Base-by-base conservation (phyloP, 1,140 invertebrate species). In the Rhysida immarginata region DNA sequence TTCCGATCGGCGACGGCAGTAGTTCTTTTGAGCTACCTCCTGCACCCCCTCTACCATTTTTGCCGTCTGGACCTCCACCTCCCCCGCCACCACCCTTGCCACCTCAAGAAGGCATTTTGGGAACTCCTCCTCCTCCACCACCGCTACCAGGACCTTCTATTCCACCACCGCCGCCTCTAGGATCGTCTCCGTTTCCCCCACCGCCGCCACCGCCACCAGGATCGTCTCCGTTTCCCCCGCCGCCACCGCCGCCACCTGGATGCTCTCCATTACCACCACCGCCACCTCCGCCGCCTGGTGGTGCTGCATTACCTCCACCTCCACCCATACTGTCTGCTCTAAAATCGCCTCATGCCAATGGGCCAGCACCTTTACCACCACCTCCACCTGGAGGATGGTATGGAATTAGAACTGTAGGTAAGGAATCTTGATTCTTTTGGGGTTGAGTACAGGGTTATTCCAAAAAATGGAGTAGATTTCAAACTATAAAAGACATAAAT, bases 381-480 rank as follows among this genome's bases (percentile, higher is more conserved):
- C 83, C 84, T 35, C 84, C 83, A n/a, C 68, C 73, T 44, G 83
- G 83, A 49, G 83, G 83, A 42, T 86, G 83, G 81, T 82, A 78
- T 70, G 76, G 77, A 59, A 77, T 81, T 66, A 76, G 77, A 74
- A 74, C 81, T 61, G 77, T 56, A 29, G 60, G 61, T 63, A 48
- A 14, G 45, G n/a, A n/a, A n/a, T n/a, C n/a, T n/a, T n/a, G n/a
- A n/a, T n/a, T n/a, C n/a, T n/a, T n/a, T n/a, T n/a, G n/a, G n/a
- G n/a, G n/a, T n/a, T n/a, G n/a, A n/a, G n/a, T n/a, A n/a, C n/a
- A n/a, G n/a, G n/a, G n/a, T n/a, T n/a, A n/a, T n/a, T n/a, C n/a
- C n/a, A n/a, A n/a, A n/a, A n/a, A n/a, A n/a, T n/a, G n/a, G n/a
- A n/a, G n/a, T n/a, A n/a, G n/a, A n/a, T n/a, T n/a, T n/a, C n/a